Evolutionary conservation across 2,888 invertebrate genomes (phyloP).

Genomic region (Lapara coniferarum): DNA sequence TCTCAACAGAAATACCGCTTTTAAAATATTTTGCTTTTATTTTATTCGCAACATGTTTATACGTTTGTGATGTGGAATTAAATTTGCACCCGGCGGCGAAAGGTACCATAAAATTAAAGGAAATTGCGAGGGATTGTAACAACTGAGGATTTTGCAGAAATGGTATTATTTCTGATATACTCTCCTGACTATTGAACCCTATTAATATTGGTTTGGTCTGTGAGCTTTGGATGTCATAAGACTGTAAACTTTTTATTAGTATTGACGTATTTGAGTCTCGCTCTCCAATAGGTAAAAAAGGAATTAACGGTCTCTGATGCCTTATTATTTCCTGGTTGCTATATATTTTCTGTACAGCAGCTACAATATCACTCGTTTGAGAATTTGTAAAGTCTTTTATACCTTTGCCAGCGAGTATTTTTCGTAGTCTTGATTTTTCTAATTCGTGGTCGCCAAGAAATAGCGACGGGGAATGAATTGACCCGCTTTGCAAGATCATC

Average conservation of each 20-base stretch:
- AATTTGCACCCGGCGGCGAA: constrained; percentile 64
- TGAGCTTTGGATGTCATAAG: constrained; percentile 32
- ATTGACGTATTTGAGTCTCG: constrained; percentile 53
- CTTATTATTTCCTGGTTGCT: constrained; percentile 60
- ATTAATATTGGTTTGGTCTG: constrained; percentile 66
- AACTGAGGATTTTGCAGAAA: constrained; percentile 66
- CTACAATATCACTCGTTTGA: constrained; percentile 55
- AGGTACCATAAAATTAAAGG: constrained; percentile 73
- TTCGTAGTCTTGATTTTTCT: constrained; percentile 56
- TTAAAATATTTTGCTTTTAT: constrained; percentile 68
- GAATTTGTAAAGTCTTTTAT: constrained; percentile 47
- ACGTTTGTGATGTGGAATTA: constrained; percentile 54
- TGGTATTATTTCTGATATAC: constrained; percentile 72
- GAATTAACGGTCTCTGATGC: constrained; percentile 66
- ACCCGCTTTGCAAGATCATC: constrained; percentile 74
- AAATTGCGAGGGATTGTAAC: constrained; percentile 56
- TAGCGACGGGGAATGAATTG: constrained; percentile 66
- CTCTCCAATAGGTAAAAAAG: constrained; percentile 69
- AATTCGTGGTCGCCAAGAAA: constrained; percentile 55
- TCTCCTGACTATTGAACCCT: constrained; percentile 80
- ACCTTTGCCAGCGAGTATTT: constrained; percentile 51
- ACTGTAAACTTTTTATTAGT: constrained; percentile 47
- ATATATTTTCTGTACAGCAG: constrained; percentile 62
- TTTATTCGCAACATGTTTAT: constrained; percentile 52
- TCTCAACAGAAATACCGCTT: constrained; percentile 55